Evolutionary conservation across 2,113 vertebrate species (phyloP), one percentile per base, ranked within the genome.

Genomic region (Sinocyclocheilus maitianheensis): DNA sequence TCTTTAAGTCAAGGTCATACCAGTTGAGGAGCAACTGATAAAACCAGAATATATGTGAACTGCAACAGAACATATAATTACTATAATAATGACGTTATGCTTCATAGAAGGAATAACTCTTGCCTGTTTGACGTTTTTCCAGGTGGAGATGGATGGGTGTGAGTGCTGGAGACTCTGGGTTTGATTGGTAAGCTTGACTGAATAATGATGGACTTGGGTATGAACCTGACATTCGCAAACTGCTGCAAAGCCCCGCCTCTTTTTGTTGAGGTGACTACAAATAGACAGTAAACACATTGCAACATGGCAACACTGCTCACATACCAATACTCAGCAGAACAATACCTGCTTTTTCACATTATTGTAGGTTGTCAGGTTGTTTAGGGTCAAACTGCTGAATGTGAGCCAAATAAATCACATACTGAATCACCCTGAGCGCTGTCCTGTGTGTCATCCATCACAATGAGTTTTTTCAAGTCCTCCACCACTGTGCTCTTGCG

Each of bases 391-490:
- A 13, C 8, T 30, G 20, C 51, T 62, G n/a, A 65, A 60, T 40
- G 24, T 3, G 7, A 79, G 12, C 0, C 10, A 7, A 34, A 67
- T 20, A 94, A 93, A 77, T 94, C 93, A 72, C 90, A 76, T 46
- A 91, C 90, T 22, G 80, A 58, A 0, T 93, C 92, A 24, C 88
- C 69, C 60, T 93, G 93, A 79, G 90, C 91, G 22, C 34, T 11
- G 30, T 94, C 94, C 0, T 37, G 46, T 37, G 89, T 48, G 77
- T 89, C 91, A 88, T 96, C 95, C 95, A 96, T 94, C 85, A 95
- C 91, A 83, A 96, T 95, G 71, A 96, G 94, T 22, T 93, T 95
- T 85, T 95, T 96, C 65, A 96, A 92, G 53, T 96, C 95, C 0
- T 95, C 95, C 84, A 95, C 94, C 0, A 96, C 92, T 86, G 91